phyloP scores from a whole-genome alignment of 37 sponge, comb jelly and placozoan genomes.

The Eunapius fragilis region DNA sequence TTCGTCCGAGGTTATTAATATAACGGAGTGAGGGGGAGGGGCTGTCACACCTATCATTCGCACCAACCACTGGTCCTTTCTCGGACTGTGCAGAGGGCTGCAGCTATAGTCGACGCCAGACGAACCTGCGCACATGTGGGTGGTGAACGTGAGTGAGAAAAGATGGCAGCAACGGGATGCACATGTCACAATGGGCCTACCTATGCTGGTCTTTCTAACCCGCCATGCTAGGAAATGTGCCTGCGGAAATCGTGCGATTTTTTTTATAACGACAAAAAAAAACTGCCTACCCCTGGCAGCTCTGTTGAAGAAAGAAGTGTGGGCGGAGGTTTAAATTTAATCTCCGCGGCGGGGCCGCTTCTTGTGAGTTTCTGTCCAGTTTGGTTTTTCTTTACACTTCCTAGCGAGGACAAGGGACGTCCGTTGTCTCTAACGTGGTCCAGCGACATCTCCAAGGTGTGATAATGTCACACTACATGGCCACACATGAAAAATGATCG shows the following conservation, averaged over 20 bases:
- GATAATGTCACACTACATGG: neutral
- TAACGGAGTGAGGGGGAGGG: neutral
- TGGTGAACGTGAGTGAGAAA: neutral
- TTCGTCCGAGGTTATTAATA: no score
- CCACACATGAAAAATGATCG: no score
- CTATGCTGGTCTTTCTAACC: neutral
- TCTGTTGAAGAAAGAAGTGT: neutral
- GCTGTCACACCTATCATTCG: slow-evolving; percentile 11
- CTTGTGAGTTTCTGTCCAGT: neutral
- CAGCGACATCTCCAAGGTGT: neutral
- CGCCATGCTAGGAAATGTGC: slow-evolving; percentile 1
- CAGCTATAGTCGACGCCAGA: neutral
- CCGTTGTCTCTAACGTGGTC: neutral
- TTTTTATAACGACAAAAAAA: neutral
- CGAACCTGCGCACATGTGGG: neutral
- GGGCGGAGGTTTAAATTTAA: neutral
- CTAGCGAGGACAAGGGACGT: neutral
- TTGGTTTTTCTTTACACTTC: neutral
- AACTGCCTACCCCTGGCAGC: neutral
- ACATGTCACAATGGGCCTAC: neutral
- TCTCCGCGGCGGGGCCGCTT: neutral
- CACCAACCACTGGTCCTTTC: slow-evolving; percentile 33
- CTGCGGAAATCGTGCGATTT: neutral
- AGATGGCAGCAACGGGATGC: neutral
- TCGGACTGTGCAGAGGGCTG: slow-evolving; percentile 50